Conservation (phyloP, 2,888 invertebrate species). For the Charanyca ferruginea region DNA sequence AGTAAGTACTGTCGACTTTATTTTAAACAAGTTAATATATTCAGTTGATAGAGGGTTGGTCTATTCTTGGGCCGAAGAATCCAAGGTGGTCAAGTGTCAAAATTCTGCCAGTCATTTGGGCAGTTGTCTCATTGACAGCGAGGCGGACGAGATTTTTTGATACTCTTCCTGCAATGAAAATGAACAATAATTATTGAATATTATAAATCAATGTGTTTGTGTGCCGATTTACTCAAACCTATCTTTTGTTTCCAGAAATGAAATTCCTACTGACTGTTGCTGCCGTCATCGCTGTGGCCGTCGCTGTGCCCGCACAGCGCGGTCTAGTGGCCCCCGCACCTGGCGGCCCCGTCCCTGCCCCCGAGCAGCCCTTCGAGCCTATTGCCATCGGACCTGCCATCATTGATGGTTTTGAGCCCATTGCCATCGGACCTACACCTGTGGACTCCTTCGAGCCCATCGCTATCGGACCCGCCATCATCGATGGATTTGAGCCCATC, state of each 20-base stretch:
- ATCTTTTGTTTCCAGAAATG: constrained; percentile 49
- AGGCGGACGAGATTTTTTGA: no score
- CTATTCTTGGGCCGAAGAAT: no score
- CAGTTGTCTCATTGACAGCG: no score
- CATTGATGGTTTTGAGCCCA: constrained; percentile 69
- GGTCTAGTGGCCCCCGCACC: constrained; percentile 49
- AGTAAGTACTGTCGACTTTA: constrained; percentile 43
- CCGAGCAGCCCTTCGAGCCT: constrained; percentile 30
- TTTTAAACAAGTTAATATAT: background rate
- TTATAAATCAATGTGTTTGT: background rate
- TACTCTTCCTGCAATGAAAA: no score
- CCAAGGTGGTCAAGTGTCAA: no score
- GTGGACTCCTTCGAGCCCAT: constrained; percentile 29
- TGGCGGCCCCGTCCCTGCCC: constrained; percentile 41
- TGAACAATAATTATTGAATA: no score
- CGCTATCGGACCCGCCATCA: constrained; percentile 56
- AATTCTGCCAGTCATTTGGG: no score
- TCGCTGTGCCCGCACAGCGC: constrained; percentile 58
- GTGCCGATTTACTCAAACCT: background rate
- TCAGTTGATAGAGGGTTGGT: no score
- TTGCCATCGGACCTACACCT: constrained; percentile 67
- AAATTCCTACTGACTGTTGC: constrained; percentile 57
- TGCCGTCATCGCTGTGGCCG: constrained; percentile 55
- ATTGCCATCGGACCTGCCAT: constrained; percentile 36
- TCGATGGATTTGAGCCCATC: constrained; percentile 13